A percentile compares a stretch with the other conserved stretches of the same genome.
Conservation (phyloP, 2,113 vertebrate genomes). For the Psilopsiagon aurifrons region DNA sequence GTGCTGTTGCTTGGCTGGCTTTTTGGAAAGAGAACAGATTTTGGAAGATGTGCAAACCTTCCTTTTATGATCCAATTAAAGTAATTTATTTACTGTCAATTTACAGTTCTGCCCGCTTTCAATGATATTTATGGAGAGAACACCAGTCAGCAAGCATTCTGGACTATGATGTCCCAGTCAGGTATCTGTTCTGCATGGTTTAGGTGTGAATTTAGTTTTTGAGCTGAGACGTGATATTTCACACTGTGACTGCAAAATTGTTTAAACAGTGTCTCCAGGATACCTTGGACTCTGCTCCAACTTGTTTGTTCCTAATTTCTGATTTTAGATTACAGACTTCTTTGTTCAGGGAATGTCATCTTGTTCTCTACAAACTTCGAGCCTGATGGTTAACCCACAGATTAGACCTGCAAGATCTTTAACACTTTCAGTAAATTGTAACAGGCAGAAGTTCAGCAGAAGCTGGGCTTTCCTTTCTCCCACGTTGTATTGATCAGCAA, state of each 20-base stretch:
- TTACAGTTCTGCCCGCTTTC: neutral
- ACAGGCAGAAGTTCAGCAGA: neutral
- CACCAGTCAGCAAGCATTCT: neutral
- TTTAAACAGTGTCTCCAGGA: neutral
- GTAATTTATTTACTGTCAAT: neutral
- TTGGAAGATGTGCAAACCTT: neutral
- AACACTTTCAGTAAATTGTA: neutral
- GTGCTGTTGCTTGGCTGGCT: neutral
- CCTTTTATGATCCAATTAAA: neutral
- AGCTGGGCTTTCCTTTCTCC: neutral
- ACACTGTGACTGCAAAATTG: neutral
- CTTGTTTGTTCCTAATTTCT: neutral
- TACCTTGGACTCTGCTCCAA: neutral
- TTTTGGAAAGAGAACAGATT: neutral
- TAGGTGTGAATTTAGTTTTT: neutral
- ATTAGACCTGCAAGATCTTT: neutral
- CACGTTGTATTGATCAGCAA: neutral
- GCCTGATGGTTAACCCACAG: neutral
- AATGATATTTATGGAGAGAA: neutral
- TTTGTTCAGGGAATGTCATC: constrained; percentile 47
- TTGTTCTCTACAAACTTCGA: neutral
- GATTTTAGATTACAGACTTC: constrained; percentile 41
- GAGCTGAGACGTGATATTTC: neutral
- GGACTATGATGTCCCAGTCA: neutral
- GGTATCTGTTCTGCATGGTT: neutral